Base-by-base conservation (phyloP, 2,113 vertebrate species). In the Hypocryptadius cinnamomeus region DNA sequence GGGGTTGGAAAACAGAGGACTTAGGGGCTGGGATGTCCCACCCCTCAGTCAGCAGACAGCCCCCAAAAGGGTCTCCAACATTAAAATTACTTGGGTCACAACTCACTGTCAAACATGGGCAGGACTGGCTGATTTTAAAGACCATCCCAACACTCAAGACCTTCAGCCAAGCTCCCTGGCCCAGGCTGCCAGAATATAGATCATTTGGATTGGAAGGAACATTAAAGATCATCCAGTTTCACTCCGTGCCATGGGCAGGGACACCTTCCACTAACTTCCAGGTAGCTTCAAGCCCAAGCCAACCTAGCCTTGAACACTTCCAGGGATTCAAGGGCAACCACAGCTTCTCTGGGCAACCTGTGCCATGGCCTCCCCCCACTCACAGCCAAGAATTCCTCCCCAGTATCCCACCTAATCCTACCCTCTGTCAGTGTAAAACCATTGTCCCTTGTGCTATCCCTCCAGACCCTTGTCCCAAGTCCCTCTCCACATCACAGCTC, bases 261-360 rank as follows among this genome's bases (percentile, higher is more conserved):
- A 69, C 35, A 42, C 2, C 7, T 83, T 17, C 47, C 40, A 35
- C 17, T 19, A n/a, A n/a, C 42, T 0, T 6, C 25, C 47, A 61
- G 6, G 10, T 2, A 10, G 47, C 17, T 82, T 5, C 47, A 68
- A 21, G 16, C 5, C 6, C 23, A 0, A 0, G 12, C 13, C 45
- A 68, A 0, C 17, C 1, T 24, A 8, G 24, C 8, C 40, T 37
- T 3, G 47, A 5, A 61, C 7, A 22, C 8, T n/a, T 47, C 25
- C 47, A 61, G 31, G 21, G 30, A 69, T 20, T 3, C 37, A 51
- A 47, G 3, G 3, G 6, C 15, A 78, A 19, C 28, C 33, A 51
- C 37, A 76, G 30, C 25, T 82, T 48, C 79, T 61, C 25, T 61
- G 63, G 25, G 6, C 21, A 76, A 0, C 51, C 51, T 57, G n/a